phyloP scores from a whole-genome alignment of 2,888 invertebrate genomes.

The Hermaeophaga mercurialis region DNA sequence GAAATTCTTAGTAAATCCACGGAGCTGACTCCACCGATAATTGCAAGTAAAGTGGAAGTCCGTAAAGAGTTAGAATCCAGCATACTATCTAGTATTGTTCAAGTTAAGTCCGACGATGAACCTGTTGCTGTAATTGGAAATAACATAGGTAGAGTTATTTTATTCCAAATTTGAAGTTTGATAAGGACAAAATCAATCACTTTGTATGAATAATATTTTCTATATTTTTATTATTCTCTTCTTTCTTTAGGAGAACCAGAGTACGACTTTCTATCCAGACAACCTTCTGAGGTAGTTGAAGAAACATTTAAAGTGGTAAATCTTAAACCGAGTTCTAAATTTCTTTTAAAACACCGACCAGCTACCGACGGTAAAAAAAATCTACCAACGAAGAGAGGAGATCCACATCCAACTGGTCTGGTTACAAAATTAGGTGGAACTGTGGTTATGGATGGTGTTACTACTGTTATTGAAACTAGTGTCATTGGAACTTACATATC shows the following conservation, averaged over 20 bases:
- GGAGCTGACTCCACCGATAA: constrained; percentile 50
- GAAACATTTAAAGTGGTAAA: constrained; percentile 86
- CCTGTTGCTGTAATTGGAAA: constrained; percentile 64
- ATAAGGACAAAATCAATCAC: no score
- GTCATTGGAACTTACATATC: constrained; percentile 89
- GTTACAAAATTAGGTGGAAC: constrained; percentile 86
- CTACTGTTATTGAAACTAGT: constrained; percentile 85
- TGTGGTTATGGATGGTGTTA: constrained; percentile 77
- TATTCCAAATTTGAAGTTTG: no score
- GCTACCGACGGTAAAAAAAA: constrained; percentile 52
- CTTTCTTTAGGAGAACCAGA: constrained; percentile 67
- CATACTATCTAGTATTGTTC: constrained; percentile 52
- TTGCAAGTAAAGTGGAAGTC: constrained; percentile 63
- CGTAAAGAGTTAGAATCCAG: constrained; percentile 29
- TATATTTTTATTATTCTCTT: no score
- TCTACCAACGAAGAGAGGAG: constrained; percentile 59
- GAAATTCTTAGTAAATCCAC: constrained; percentile 51
- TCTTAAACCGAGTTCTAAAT: constrained; percentile 71
- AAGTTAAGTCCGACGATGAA: constrained; percentile 60
- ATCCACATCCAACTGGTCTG: constrained; percentile 76
- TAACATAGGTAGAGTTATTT: constrained; percentile 24
- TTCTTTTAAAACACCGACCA: constrained; percentile 59
- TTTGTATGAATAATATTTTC: no score
- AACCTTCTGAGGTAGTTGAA: constrained; percentile 83
- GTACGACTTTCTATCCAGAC: constrained; percentile 83